Conservation (phyloP, 2,888 invertebrate species). For the Venustoraphidia nigricollis region DNA sequence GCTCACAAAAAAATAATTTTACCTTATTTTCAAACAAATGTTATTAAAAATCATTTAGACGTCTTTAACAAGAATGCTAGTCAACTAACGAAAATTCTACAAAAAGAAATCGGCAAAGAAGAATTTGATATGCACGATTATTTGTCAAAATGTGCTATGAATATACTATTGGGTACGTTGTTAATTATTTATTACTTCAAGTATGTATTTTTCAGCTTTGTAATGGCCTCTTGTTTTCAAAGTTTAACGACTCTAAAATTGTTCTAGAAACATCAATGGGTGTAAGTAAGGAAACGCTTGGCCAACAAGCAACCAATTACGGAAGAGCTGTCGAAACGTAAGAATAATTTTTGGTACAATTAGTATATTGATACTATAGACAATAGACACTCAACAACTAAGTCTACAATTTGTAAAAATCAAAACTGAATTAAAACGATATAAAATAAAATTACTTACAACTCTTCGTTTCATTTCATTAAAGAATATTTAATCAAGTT, state of each 20-base stretch:
- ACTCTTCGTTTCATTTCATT: too few species aligned
- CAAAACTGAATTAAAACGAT: too few species aligned
- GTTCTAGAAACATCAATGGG: conserved; percentile 15
- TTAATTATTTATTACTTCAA: too few species aligned
- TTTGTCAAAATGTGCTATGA: conserved; percentile 13
- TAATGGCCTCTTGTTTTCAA: background rate
- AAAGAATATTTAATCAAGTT: too few species aligned
- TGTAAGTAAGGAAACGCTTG: conserved; percentile 16
- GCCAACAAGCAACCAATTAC: conserved; percentile 13
- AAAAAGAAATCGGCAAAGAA: conserved; percentile 10
- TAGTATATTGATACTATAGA: too few species aligned
- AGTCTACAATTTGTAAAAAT: too few species aligned
- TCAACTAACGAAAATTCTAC: conserved; percentile 10
- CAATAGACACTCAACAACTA: background rate
- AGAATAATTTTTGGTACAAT: conserved; percentile 4
- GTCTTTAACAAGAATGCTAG: conserved; percentile 14
- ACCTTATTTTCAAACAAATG: conserved; percentile 14
- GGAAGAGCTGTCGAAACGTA: conserved; percentile 15
- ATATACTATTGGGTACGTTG: conserved; percentile 14
- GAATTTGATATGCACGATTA: conserved; percentile 15
- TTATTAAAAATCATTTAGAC: conserved; percentile 13
- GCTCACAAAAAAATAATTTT: conserved; percentile 15
- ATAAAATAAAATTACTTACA: too few species aligned
- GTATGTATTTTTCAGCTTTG: too few species aligned
- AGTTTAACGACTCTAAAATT: background rate